Percentiles rank a stretch among this genome's conserved stretches.
phyloP scores from a whole-genome alignment of 2,113 vertebrate species.

The Sceloporus tristichus region DNA sequence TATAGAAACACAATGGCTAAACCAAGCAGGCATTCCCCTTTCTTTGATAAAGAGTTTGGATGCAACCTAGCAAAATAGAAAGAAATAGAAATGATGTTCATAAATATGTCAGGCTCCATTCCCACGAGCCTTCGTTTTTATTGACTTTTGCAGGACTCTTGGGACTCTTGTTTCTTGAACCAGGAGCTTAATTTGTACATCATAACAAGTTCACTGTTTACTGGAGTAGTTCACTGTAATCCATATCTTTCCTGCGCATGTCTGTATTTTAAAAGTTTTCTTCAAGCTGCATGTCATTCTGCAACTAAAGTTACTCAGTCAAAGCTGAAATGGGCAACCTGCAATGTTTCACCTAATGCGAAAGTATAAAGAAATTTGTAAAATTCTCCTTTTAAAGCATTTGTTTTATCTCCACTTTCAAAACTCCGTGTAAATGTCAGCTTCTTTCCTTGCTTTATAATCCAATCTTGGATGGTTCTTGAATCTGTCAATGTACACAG shows the following conservation, averaged over 20 bases:
- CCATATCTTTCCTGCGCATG: background rate
- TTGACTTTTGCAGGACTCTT: background rate
- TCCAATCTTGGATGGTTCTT: conserved; percentile 11
- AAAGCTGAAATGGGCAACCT: background rate
- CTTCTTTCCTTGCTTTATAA: background rate
- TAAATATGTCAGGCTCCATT: background rate
- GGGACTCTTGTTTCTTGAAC: background rate
- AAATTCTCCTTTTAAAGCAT: conserved; percentile 7
- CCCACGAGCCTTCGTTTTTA: background rate
- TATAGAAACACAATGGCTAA: background rate
- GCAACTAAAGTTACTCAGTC: background rate
- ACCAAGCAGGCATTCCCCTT: background rate
- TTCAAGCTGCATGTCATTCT: background rate
- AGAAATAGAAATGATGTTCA: background rate
- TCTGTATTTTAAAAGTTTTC: background rate
- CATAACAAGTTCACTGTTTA: background rate
- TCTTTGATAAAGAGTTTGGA: background rate
- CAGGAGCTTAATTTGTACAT: background rate
- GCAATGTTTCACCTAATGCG: background rate
- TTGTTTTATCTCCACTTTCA: background rate
- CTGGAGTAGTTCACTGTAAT: background rate
- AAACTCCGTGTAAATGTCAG: conserved; percentile 24
- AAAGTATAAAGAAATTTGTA: background rate
- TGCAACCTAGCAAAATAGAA: background rate
- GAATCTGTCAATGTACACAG: conserved; percentile 54